These are phyloP conservation scores for Hiodon alosoides DNA, from an alignment of 2,113 vertebrate genomes.

Conservation along the genomic window DNA sequence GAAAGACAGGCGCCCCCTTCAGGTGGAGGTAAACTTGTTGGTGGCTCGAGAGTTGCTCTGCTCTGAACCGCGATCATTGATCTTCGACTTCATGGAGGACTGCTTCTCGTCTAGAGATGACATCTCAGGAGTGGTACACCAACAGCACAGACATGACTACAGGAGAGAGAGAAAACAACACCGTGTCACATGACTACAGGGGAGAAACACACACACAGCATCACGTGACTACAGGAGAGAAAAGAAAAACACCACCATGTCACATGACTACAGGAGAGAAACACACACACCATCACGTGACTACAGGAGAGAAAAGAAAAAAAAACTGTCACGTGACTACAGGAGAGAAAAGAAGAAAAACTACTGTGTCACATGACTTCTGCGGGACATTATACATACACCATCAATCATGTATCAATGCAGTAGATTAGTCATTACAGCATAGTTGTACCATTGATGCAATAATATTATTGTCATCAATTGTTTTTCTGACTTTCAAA, in stretches of 20 bases:
- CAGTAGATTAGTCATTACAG: too few relatives aligned
- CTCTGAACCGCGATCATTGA: constrained; percentile 73
- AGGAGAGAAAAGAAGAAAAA: not conserved
- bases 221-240: not conserved
- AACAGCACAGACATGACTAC: constrained; percentile 92
- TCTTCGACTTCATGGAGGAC: constrained; percentile 89
- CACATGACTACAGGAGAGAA: not conserved
- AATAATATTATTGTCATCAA: too few relatives aligned
- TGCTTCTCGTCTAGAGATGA: constrained; percentile 85
- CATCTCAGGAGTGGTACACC: constrained; percentile 85
- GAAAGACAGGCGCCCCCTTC: constrained; percentile 35
- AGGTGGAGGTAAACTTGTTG: constrained; percentile 86
- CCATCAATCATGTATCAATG: too few relatives aligned
- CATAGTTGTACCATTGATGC: too few relatives aligned
- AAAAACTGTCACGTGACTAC: not conserved
- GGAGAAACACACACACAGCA: not conserved
- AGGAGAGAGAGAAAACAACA: constrained; percentile 34
- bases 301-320: not conserved
- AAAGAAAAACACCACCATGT: not conserved
- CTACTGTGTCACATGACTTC: not conserved
- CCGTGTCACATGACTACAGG: not conserved
- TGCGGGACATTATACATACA: not conserved
- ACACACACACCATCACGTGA: not conserved
- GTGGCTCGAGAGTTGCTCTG: constrained; percentile 86
- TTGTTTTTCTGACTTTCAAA: too few relatives aligned